These are phyloP conservation scores for Oreochromis niloticus DNA, from an alignment of 2,113 vertebrate genomes.

Conservation along the genomic window DNA sequence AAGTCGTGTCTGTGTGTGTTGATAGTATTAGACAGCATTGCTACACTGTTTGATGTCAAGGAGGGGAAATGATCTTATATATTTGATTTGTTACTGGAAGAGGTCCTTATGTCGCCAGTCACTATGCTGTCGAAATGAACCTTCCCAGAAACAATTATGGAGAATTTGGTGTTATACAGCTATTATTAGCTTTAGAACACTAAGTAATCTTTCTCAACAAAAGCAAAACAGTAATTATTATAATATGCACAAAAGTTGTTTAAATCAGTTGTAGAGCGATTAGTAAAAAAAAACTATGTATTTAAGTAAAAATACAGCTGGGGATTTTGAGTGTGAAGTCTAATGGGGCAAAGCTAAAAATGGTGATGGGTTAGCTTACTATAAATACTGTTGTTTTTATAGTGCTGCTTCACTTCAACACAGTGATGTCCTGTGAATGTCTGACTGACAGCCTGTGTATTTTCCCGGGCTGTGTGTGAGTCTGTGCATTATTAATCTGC, in stretches of 20 bases:
- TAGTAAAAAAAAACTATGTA: background rate
- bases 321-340: background rate
- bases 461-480: background rate
- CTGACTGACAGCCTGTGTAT: background rate
- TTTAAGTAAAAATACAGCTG: background rate
- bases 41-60: conserved; percentile 45
- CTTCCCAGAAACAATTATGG: background rate
- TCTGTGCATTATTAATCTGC: background rate
- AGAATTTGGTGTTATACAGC: background rate
- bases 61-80: conserved; percentile 22
- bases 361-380: background rate
- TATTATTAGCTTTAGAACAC: background rate
- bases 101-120: background rate
- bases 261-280: background rate
- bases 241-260: background rate
- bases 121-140: background rate
- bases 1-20: conserved; percentile 22
- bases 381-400: background rate
- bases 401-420: background rate
- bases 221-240: background rate
- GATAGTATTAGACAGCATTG: conserved; percentile 40
- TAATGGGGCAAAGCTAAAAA: background rate
- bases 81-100: conserved; percentile 29
- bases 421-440: background rate
- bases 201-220: background rate